phyloP scores from a whole-genome alignment of 2,797 vertebrate species.

The Onychomys arenicola region DNA sequence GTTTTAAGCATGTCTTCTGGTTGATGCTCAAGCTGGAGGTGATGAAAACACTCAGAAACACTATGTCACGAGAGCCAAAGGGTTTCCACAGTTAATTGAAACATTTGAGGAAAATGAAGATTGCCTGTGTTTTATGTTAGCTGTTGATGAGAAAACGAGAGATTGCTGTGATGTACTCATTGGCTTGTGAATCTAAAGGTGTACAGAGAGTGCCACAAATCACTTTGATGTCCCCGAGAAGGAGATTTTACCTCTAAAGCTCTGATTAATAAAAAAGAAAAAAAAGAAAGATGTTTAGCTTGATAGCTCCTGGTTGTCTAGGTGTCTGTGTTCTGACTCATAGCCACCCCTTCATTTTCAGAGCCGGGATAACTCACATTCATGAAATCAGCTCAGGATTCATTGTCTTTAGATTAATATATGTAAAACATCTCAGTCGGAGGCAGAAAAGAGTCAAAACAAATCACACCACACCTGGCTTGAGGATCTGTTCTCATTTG shows the following conservation, averaged over 20 bases:
- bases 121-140: slow-evolving; percentile 66
- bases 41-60: slow-evolving; percentile 64
- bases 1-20: slow-evolving; percentile 64
- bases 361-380: slow-evolving; percentile 66
- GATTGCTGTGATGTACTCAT: slow-evolving; percentile 45
- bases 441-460: slow-evolving; percentile 67
- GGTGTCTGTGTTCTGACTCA: slow-evolving; percentile 55
- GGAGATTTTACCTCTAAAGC: slow-evolving; percentile 64
- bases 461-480: slow-evolving; percentile 46
- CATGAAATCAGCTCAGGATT: slow-evolving; percentile 67
- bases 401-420: slow-evolving; percentile 74
- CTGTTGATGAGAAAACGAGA: slow-evolving; percentile 70
- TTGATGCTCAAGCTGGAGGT: slow-evolving; percentile 49
- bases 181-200: slow-evolving; percentile 75
- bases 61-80: slow-evolving; percentile 50
- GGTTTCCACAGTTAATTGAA: slow-evolving; percentile 77
- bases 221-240: slow-evolving; percentile 51
- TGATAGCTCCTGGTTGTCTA: slow-evolving; percentile 41
- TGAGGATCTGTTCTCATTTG: slow-evolving; percentile 66
- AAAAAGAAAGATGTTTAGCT: slow-evolving; percentile 51
- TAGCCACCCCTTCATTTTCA: slow-evolving; percentile 66
- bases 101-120: slow-evolving; percentile 65
- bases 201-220: slow-evolving; percentile 69
- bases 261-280: slow-evolving; percentile 58
- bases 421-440: slow-evolving; percentile 75